A percentile compares a stretch with the other conserved stretches of the same genome.
These are phyloP conservation scores for Cirrhinus mrigala DNA, from an alignment of 2,797 vertebrate species.

Conservation along the genomic window DNA sequence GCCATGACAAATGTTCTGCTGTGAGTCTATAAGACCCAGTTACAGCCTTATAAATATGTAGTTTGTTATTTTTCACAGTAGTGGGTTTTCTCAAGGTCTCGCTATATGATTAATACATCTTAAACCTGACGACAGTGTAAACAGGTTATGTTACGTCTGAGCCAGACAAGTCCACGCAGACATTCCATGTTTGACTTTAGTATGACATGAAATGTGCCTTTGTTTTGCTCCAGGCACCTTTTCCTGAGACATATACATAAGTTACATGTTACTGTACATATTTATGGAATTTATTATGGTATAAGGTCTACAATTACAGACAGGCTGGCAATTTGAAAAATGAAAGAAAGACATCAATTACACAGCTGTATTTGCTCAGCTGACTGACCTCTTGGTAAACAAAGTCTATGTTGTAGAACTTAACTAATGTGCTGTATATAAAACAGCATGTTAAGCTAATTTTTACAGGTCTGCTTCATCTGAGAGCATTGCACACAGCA, in stretches of 20 bases:
- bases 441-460: background rate
- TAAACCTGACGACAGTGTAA: conserved; percentile 52
- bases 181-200: conserved; percentile 44
- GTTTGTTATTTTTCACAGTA: conserved; percentile 61
- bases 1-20: conserved; percentile 70
- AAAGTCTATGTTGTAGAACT: background rate
- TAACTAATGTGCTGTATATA: background rate
- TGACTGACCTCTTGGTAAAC: conserved; percentile 12
- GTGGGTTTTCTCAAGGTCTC: conserved; percentile 57
- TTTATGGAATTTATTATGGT: conserved; percentile 20
- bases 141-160: conserved; percentile 55
- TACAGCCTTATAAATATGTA: conserved; percentile 63
- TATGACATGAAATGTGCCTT: conserved; percentile 38
- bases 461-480: background rate
- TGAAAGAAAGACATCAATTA: conserved; percentile 21
- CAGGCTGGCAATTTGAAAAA: conserved; percentile 12
- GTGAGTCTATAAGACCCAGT: conserved; percentile 52
- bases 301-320: conserved; percentile 14
- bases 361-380: conserved; percentile 25
- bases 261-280: conserved; percentile 17
- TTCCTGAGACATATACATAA: conserved; percentile 18
- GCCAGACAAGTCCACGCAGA: conserved; percentile 48
- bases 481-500: background rate
- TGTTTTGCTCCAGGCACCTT: conserved; percentile 26
- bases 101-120: conserved; percentile 56